phyloP scores from a whole-genome alignment of 2,797 vertebrate genomes.

The Rhodeus uyekii region DNA sequence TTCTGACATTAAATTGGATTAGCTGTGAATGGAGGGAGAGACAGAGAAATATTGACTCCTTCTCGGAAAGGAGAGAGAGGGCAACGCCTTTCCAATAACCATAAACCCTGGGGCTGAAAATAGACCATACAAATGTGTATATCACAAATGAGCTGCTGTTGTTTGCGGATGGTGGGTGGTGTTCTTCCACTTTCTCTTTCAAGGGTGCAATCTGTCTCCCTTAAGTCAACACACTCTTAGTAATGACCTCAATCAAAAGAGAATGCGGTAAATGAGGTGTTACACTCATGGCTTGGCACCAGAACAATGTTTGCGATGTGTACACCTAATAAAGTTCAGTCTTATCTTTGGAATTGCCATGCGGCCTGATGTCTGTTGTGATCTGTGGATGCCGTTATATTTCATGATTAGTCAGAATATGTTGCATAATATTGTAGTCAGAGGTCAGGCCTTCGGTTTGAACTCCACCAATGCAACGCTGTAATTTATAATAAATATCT shows the following conservation, averaged over 20 bases:
- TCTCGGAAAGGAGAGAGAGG: constrained; percentile 81
- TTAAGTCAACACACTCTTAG: constrained; percentile 46
- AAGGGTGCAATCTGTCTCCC: constrained; percentile 44
- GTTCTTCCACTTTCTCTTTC: constrained; percentile 47
- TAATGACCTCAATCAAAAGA: constrained; percentile 39
- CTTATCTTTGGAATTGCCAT: constrained; percentile 6
- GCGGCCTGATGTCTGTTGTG: neutral
- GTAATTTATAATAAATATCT: neutral
- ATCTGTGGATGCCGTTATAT: constrained; percentile 7
- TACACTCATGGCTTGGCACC: constrained; percentile 7
- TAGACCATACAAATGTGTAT: constrained; percentile 80
- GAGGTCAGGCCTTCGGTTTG: neutral
- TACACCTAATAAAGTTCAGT: constrained; percentile 1
- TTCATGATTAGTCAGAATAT: constrained; percentile 10
- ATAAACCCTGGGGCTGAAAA: constrained; percentile 83
- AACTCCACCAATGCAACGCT: neutral
- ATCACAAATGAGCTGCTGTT: constrained; percentile 74
- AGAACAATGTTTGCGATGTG: neutral
- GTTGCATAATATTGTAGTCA: constrained; percentile 6
- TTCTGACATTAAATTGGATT: constrained; percentile 65
- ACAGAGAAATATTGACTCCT: constrained; percentile 84
- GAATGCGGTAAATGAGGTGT: constrained; percentile 44
- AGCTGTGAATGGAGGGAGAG: constrained; percentile 63
- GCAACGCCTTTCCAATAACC: constrained; percentile 85
- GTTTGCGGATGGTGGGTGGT: constrained; percentile 63